Base-by-base conservation (phyloP, 2,113 vertebrate genomes). In the Barbus barbus region DNA sequence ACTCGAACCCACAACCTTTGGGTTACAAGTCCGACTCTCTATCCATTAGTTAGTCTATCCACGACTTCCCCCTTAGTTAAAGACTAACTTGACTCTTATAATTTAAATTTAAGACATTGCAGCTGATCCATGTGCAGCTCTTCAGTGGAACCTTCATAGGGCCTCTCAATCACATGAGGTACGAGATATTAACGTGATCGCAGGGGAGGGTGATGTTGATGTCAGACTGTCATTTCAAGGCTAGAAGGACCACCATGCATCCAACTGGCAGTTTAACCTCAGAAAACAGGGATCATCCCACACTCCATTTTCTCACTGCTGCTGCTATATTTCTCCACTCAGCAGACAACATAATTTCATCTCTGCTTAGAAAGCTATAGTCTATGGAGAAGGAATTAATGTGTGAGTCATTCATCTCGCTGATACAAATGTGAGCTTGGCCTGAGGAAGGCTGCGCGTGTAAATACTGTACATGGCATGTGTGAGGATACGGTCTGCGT, bases 361-460 rank as follows among this genome's bases (percentile, higher is more conserved):
- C 46, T 63, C 75, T 63, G 58, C 65, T 41, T 14, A 46, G 60
- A 80, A 81, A 56, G 79, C 79, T 56, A 71, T 36, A 33, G 79
- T 53, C 63, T 48, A 67, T 5, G 56, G 65, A 53, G 79, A 71
- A 71, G 31, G 46, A 56, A 69, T 56, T 69, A 41, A 78, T 28
- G 22, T 24, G 44, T 3, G 8, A 69, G 60, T 78, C 83, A 84
- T 69, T 67, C 53, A 78, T 84, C 60, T 67, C 24, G 33, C 46
- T 67, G 72, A 86, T 63, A 51, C n/a, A 53, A 61, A 67, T 18
- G n/a, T 61, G 63, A 53, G 18, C 24, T 61, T 13, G 22, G 61
- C 22, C 79, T 13, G 60, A 65, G 38, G 41, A 48, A n/a, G 58
- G 36, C 24, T 67, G 78, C 60, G 18, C n/a, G 26, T 9, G 71